Percentiles rank a stretch among this genome's conserved stretches.
Evolutionary conservation across 2,113 vertebrate genomes (phyloP).

Genomic region (Megalops atlanticus): DNA sequence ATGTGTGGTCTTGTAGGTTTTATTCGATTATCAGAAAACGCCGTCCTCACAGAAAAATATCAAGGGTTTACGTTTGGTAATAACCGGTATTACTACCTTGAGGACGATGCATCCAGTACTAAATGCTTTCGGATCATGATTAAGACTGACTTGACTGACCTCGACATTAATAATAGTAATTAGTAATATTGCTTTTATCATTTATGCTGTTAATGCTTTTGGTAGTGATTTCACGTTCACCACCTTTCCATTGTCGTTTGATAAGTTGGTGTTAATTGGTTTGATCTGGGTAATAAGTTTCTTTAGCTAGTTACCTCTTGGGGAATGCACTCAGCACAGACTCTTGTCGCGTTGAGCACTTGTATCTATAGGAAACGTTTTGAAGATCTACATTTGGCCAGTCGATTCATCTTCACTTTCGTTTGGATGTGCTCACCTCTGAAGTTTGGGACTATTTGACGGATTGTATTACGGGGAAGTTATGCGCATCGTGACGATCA

Average conservation of each 20-base stretch:
- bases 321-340: background rate
- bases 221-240: background rate
- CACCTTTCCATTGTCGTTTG: background rate
- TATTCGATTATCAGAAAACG: constrained; percentile 7
- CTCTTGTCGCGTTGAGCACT: background rate
- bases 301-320: background rate
- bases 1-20: background rate
- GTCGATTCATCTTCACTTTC: too few species aligned
- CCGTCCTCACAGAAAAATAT: background rate
- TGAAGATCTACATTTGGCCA: background rate
- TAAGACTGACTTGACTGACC: background rate
- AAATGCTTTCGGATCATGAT: background rate
- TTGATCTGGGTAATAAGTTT: background rate
- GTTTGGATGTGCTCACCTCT: too few species aligned
- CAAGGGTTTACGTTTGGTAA: background rate
- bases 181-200: background rate
- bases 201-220: background rate
- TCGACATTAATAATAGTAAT: constrained; percentile 8
- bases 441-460: background rate
- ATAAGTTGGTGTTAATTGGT: background rate
- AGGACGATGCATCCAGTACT: too few species aligned
- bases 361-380: background rate
- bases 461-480: background rate
- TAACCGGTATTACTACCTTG: too few species aligned
- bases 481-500: background rate